phyloP scores from a whole-genome alignment of 2,113 vertebrate species.

The Steatornis caripensis region DNA sequence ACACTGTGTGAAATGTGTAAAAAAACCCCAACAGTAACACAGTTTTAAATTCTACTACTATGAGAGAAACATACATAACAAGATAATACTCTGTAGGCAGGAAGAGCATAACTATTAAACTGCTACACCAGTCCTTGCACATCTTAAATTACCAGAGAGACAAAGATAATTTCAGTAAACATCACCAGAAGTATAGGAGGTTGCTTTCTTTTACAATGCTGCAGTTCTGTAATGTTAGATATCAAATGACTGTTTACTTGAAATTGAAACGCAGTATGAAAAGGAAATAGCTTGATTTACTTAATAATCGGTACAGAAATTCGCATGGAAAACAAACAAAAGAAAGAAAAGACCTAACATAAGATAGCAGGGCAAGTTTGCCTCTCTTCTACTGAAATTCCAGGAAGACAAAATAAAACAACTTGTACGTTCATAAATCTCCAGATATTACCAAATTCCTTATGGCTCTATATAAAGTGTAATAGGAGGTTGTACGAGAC shows the following conservation, averaged over 20 bases:
- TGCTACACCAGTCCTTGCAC: neutral
- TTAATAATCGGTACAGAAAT: neutral
- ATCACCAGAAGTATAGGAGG: neutral
- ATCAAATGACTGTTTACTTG: neutral
- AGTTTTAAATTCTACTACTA: neutral
- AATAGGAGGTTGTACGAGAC: neutral
- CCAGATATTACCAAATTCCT: neutral
- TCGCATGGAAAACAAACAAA: neutral
- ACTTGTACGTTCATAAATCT: neutral
- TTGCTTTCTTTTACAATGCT: neutral
- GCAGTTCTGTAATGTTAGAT: neutral
- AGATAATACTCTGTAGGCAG: neutral
- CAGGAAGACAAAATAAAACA: constrained; percentile 7
- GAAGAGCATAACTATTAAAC: neutral
- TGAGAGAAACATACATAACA: neutral
- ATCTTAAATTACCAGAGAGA: neutral
- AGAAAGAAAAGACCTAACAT: neutral
- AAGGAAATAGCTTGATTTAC: neutral
- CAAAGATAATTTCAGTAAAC: constrained; percentile 2
- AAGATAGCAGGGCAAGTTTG: neutral
- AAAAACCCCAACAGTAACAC: neutral
- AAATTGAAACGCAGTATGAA: neutral
- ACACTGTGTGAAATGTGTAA: neutral
- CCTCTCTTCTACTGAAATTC: neutral
- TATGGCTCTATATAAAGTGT: neutral